phyloP scores from a whole-genome alignment of 2,888 invertebrate species.

The Podabrus alpinus region DNA sequence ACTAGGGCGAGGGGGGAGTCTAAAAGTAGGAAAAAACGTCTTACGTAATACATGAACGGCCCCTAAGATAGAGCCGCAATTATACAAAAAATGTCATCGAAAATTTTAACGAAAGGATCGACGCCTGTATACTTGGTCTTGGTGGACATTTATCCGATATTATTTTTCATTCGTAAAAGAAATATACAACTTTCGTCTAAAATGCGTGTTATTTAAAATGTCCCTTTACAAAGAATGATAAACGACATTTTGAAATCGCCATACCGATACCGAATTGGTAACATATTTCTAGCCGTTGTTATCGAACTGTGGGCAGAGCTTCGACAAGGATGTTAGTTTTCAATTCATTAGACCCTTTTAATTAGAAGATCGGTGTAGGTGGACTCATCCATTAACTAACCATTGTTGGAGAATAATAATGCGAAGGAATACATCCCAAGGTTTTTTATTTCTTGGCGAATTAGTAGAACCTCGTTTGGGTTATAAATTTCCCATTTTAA shows the following conservation, averaged over 20 bases:
- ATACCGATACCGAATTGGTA: neutral
- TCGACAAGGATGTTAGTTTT: conserved; percentile 37
- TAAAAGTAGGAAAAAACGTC: no score
- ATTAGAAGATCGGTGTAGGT: conserved; percentile 35
- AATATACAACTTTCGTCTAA: no score
- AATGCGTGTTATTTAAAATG: no score
- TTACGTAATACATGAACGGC: no score
- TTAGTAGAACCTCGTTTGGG: neutral
- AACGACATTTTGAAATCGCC: neutral
- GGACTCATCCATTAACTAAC: conserved; percentile 32
- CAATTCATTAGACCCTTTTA: conserved; percentile 42
- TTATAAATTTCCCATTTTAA: neutral
- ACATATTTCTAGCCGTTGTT: neutral
- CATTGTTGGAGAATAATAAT: conserved; percentile 5
- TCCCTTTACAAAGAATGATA: neutral
- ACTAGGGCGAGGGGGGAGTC: no score
- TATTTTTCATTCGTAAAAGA: no score
- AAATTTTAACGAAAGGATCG: no score
- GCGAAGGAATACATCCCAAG: neutral
- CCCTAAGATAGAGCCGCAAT: no score
- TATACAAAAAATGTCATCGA: no score
- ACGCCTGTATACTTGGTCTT: no score
- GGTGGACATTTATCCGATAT: no score
- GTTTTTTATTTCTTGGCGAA: neutral
- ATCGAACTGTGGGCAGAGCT: conserved; percentile 2